Conservation (phyloP, 2,888 invertebrate genomes). For the Punctoribates punctum region DNA sequence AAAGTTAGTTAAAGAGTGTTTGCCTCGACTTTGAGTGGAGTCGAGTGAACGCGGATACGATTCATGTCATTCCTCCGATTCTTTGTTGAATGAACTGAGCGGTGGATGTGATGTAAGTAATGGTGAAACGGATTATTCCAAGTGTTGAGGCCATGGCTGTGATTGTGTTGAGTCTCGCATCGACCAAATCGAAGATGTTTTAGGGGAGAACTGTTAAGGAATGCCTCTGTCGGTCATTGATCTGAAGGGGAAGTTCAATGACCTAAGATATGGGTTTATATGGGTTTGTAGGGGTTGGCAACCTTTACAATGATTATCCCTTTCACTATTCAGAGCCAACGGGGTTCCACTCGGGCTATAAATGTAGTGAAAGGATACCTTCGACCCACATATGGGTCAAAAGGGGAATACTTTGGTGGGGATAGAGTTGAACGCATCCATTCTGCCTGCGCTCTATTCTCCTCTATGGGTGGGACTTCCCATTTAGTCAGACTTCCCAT, state of each 20-base stretch:
- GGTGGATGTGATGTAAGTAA: background rate
- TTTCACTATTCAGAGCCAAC: background rate
- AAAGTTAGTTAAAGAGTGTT: too few species aligned
- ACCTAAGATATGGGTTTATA: conserved; percentile 3
- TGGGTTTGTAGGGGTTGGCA: background rate
- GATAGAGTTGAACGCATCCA: background rate
- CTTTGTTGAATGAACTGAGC: background rate
- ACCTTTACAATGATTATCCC: conserved; percentile 3
- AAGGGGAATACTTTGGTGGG: conserved; percentile 9
- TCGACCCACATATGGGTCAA: conserved; percentile 16
- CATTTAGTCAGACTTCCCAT: too few species aligned
- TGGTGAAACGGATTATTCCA: background rate
- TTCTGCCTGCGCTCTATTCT: too few species aligned
- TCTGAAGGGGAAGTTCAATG: conserved; percentile 7
- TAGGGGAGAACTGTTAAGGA: background rate
- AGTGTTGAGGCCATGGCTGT: background rate
- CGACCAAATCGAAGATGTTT: conserved; percentile 9
- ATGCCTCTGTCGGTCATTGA: conserved; percentile 1
- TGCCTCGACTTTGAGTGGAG: too few species aligned
- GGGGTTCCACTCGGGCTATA: background rate
- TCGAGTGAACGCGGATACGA: too few species aligned
- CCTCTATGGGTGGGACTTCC: too few species aligned
- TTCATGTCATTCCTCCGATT: too few species aligned
- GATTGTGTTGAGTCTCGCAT: background rate
- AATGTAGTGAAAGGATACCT: conserved; percentile 11